These are phyloP conservation scores for Stichopus chloronotus DNA, from an alignment of 35 echinoderm and acorn worm species.

Conservation along the genomic window DNA sequence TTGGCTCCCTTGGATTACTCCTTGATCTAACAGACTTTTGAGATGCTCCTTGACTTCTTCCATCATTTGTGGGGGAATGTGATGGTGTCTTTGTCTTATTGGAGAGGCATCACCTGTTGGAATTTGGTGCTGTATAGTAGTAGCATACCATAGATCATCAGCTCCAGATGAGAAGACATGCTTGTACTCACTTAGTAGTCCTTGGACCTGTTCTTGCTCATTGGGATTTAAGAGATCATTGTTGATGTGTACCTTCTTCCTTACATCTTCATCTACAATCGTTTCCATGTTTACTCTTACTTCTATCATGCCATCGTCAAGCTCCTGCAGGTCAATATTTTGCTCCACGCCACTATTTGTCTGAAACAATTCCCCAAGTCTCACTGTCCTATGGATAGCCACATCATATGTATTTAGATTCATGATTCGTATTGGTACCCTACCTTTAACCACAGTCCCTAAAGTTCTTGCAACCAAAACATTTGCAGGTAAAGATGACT, in stretches of 20 bases:
- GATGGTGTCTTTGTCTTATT: not conserved
- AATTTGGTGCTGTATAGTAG: slow-evolving; percentile 35
- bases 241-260: slow-evolving; percentile 4
- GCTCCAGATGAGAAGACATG: slow-evolving; percentile 25
- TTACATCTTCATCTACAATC: not conserved
- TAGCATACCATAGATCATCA: slow-evolving; percentile 29
- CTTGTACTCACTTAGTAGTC: not conserved
- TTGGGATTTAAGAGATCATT: not conserved
- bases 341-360: slow-evolving; percentile 15
- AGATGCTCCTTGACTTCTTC: slow-evolving; percentile 47
- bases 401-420: slow-evolving; percentile 35
- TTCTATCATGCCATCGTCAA: slow-evolving; percentile 24
- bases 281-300: slow-evolving; percentile 6
- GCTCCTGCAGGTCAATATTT: not conserved
- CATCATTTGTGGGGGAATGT: slow-evolving; percentile 34
- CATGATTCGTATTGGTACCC: slow-evolving; percentile 32
- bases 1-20: slow-evolving; percentile 58
- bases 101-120: slow-evolving; percentile 41
- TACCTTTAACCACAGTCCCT: not conserved
- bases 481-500: slow-evolving; percentile 41
- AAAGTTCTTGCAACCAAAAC: slow-evolving; percentile 20
- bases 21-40: not conserved
- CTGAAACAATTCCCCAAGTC: slow-evolving; percentile 32
- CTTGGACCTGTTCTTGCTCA: not conserved
- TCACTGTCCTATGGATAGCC: not conserved